Percentiles rank a stretch among this genome's conserved stretches.
These are phyloP conservation scores for Mythimna pallens DNA, from an alignment of 2,888 invertebrate genomes.

Conservation along the genomic window DNA sequence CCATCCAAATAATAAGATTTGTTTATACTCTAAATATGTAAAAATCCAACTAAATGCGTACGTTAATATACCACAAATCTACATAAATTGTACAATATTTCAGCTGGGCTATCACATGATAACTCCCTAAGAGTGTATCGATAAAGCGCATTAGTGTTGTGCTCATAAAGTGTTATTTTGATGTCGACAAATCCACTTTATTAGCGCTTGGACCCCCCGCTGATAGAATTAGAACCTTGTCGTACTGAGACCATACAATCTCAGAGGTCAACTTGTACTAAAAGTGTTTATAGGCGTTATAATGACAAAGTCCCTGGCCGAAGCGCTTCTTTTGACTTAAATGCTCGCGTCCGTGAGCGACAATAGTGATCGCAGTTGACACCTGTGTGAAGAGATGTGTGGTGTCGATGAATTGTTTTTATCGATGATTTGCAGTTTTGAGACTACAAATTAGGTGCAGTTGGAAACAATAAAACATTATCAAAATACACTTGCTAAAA, in stretches of 20 bases:
- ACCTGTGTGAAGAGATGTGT: slow-evolving; percentile 82
- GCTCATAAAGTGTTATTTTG: slow-evolving; percentile 87
- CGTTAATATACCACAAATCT: slow-evolving; percentile 67
- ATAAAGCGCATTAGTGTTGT: slow-evolving; percentile 84
- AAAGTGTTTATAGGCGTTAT: slow-evolving; percentile 77
- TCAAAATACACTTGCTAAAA: not conserved
- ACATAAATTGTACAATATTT: slow-evolving; percentile 67
- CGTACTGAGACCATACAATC: slow-evolving; percentile 71
- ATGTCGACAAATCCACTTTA: slow-evolving; percentile 90
- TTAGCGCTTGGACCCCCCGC: slow-evolving; percentile 87
- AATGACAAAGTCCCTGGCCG: slow-evolving; percentile 82
- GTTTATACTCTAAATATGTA: slow-evolving; percentile 57
- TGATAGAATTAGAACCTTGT: slow-evolving; percentile 82
- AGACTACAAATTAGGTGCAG: not conserved
- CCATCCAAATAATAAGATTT: slow-evolving; percentile 45
- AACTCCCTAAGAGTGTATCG: slow-evolving; percentile 76
- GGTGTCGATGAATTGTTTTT: slow-evolving; percentile 45
- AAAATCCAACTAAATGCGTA: slow-evolving; percentile 56
- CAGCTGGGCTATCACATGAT: slow-evolving; percentile 71
- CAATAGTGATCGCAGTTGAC: slow-evolving; percentile 86
- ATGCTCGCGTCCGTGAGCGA: slow-evolving; percentile 85
- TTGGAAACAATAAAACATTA: not conserved
- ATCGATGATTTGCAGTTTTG: slow-evolving; percentile 38
- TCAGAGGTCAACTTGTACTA: slow-evolving; percentile 71
- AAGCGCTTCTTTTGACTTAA: slow-evolving; percentile 87